Evolutionary conservation across 2,888 invertebrate genomes (phyloP).

Genomic region (Eilema caniola): DNA sequence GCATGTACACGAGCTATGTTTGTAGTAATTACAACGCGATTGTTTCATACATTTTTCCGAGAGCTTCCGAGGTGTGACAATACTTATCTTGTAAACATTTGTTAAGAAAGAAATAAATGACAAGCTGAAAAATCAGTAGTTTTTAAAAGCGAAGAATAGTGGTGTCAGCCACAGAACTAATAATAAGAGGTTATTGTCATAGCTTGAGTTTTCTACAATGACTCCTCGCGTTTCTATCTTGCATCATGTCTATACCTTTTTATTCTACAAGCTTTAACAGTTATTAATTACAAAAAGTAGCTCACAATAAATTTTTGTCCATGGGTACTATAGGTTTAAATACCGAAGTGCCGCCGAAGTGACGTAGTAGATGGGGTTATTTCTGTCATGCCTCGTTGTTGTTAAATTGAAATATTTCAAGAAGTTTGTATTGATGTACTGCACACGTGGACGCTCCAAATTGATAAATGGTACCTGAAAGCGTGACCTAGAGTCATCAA

Average conservation of each 20-base stretch:
- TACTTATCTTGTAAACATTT: conserved; percentile 54
- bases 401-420: conserved; percentile 48
- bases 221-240: too few species aligned
- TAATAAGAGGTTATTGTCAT: too few species aligned
- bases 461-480: conserved; percentile 39
- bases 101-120: conserved; percentile 53
- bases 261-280: too few species aligned
- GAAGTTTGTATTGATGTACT: conserved; percentile 46
- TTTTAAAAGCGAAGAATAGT: background rate
- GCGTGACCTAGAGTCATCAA: too few species aligned
- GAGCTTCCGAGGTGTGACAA: too few species aligned
- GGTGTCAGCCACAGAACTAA: background rate
- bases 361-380: conserved; percentile 58
- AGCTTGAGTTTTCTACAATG: too few species aligned
- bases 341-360: conserved; percentile 41
- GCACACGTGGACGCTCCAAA: conserved; percentile 53
- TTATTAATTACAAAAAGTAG: conserved; percentile 2
- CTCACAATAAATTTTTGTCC: conserved; percentile 45
- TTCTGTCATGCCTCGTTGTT: conserved; percentile 46
- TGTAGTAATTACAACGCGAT: too few species aligned
- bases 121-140: conserved; percentile 31
- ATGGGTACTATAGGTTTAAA: conserved; percentile 15
- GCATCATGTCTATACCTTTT: too few species aligned
- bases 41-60: too few species aligned
- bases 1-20: too few species aligned